Conservation (phyloP, 2,797 vertebrate genomes). For the Tarsius wallacei region DNA sequence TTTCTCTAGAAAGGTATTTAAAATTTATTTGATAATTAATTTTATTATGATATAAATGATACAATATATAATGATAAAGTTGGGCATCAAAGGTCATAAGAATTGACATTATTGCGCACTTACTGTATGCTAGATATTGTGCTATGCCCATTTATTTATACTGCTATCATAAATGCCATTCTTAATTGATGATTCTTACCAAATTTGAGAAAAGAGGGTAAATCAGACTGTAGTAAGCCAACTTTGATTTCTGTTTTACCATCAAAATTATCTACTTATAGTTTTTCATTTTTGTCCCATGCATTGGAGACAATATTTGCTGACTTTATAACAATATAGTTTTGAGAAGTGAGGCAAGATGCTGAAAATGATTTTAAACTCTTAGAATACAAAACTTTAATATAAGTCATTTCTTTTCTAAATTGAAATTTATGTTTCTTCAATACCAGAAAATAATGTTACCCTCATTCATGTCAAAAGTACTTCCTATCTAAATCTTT, state of each 20-base stretch:
- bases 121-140: too few relatives aligned
- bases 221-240: not conserved
- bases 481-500: not conserved
- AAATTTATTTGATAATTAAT: constrained; percentile 37
- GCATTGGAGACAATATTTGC: not conserved
- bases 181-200: not conserved
- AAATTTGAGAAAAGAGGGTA: not conserved
- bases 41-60: constrained; percentile 25
- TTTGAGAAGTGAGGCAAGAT: not conserved
- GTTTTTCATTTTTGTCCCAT: not conserved
- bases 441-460: constrained; percentile 9
- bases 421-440: not conserved
- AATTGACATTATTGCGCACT: not conserved
- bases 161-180: not conserved
- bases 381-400: not conserved
- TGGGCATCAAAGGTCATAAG: not conserved
- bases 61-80: not conserved
- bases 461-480: not conserved
- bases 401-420: not conserved
- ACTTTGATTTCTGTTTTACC: not conserved
- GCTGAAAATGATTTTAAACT: constrained; percentile 10
- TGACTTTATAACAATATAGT: not conserved
- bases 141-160: not conserved
- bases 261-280: not conserved
- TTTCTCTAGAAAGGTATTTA: not conserved